Evolutionary conservation across 2,113 vertebrate genomes (phyloP).

Genomic region (Tachysurus vachellii): DNA sequence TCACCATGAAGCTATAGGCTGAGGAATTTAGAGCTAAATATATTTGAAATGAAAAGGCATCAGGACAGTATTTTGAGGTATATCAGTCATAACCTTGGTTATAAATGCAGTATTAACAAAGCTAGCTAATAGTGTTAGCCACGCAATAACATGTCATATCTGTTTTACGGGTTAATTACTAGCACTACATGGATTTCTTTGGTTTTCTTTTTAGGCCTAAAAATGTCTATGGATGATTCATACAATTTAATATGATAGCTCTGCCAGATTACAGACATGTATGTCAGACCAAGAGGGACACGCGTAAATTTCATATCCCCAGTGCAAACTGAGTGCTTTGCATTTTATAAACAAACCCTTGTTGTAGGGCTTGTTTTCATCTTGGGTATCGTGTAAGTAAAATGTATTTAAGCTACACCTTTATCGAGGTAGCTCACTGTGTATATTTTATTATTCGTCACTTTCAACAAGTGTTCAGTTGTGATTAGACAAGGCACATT

Average conservation of each 20-base stretch:
- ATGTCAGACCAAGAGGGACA: not conserved
- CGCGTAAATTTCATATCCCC: not conserved
- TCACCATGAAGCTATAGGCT: conserved; percentile 49
- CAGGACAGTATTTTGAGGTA: conserved; percentile 29
- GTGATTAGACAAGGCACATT: not conserved
- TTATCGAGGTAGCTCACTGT: not conserved
- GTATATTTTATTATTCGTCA: not conserved
- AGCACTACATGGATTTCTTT: not conserved
- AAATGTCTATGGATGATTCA: not conserved
- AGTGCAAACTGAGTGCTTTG: not conserved
- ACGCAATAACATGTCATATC: too few species aligned
- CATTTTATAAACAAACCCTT: not conserved
- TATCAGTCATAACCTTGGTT: not conserved
- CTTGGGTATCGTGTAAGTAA: not conserved
- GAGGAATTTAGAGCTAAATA: conserved; percentile 22
- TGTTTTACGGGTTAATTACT: not conserved
- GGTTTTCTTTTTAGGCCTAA: not conserved
- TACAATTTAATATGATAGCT: not conserved
- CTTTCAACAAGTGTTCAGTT: not conserved
- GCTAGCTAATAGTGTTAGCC: too few species aligned
- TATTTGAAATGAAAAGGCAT: conserved; percentile 64
- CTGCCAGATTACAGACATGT: not conserved
- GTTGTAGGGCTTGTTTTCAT: not conserved
- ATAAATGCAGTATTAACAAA: not conserved
- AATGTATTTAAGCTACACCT: not conserved